Conservation (phyloP, 2,888 invertebrate species). For the Idaea straminata region DNA sequence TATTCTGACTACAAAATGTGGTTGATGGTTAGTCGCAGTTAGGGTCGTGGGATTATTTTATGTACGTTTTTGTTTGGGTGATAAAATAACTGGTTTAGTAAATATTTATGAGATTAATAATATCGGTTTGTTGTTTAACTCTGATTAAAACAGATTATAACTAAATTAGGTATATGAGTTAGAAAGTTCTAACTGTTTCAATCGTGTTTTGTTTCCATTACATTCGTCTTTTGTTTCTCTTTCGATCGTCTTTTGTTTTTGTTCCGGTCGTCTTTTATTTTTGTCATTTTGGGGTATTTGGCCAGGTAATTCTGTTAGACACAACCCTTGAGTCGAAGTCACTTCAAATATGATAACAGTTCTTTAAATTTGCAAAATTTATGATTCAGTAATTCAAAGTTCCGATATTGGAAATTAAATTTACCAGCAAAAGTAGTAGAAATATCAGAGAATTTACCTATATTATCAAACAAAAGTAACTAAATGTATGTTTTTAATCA, state of each 20-base stretch:
- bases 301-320: neutral
- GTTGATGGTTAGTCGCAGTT: neutral
- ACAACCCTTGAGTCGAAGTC: too few species aligned
- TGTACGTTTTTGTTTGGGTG: neutral
- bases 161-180: neutral
- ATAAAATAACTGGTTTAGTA: neutral
- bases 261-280: too few species aligned
- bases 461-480: too few species aligned
- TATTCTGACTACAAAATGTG: neutral
- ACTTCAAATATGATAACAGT: too few species aligned
- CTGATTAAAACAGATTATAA: too few species aligned
- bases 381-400: too few species aligned
- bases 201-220: too few species aligned
- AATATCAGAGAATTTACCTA: neutral
- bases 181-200: neutral
- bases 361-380: too few species aligned
- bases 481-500: too few species aligned
- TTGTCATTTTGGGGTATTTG: neutral
- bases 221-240: too few species aligned
- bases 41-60: neutral
- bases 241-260: too few species aligned
- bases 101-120: neutral
- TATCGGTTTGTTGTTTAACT: too few species aligned
- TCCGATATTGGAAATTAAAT: neutral
- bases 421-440: neutral